These are phyloP conservation scores for Spheniscus mendiculus DNA, from an alignment of 2,113 vertebrate species.

Conservation along the genomic window DNA sequence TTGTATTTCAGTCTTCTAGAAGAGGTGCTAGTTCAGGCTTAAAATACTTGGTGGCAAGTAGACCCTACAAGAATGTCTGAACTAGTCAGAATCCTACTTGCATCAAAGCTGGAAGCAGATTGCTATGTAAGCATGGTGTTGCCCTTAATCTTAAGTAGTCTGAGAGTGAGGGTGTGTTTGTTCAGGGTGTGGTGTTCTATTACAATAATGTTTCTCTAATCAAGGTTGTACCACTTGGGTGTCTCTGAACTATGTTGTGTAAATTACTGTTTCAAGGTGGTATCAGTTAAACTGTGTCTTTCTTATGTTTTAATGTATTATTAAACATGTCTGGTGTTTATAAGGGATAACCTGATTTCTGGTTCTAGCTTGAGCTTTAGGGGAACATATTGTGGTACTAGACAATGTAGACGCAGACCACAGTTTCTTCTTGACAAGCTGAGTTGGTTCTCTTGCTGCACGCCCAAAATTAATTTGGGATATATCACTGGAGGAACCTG, in stretches of 20 bases:
- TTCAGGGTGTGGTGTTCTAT: neutral
- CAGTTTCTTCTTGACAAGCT: neutral
- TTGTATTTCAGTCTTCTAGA: neutral
- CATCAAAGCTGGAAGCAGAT: neutral
- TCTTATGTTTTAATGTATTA: fast-evolving
- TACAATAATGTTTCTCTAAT: neutral
- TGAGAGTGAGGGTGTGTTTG: neutral
- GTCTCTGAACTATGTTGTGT: neutral
- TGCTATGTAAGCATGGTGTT: neutral
- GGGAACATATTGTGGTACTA: fast-evolving
- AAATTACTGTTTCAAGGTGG: neutral
- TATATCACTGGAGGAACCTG: neutral
- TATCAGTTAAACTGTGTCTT: neutral
- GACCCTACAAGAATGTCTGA: neutral
- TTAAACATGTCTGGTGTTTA: fast-evolving
- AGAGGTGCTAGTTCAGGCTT: neutral
- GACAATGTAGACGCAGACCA: fast-evolving
- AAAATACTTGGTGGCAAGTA: neutral
- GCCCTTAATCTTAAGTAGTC: neutral
- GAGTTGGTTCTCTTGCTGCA: neutral
- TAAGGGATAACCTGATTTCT: fast-evolving
- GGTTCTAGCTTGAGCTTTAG: neutral
- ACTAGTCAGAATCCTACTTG: neutral
- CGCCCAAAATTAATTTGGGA: neutral
- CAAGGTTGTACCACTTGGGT: fast-evolving